These are phyloP conservation scores for Chymomyza fuscimana DNA, from an alignment of 2,888 invertebrate genomes.

Conservation along the genomic window DNA sequence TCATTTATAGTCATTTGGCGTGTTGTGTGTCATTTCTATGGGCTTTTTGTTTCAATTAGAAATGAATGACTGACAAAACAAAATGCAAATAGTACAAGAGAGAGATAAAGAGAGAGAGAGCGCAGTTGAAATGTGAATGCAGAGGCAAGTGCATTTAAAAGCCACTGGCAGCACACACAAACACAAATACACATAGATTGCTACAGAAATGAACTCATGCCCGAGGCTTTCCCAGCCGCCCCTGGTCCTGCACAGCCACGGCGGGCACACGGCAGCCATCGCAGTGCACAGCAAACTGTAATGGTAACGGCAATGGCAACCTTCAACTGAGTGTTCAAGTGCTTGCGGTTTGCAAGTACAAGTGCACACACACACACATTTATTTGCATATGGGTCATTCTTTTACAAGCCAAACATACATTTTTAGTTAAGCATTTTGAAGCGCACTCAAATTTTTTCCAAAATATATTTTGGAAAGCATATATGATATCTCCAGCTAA, in stretches of 20 bases:
- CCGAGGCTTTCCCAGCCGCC: not conserved
- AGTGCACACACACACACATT: conserved; percentile 49
- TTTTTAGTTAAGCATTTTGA: no score
- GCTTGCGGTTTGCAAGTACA: conserved; percentile 73
- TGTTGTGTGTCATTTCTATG: not conserved
- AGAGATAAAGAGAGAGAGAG: no score
- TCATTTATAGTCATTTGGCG: not conserved
- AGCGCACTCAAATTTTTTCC: no score
- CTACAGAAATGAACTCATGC: conserved; percentile 7
- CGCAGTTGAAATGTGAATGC: not conserved
- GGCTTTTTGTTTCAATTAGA: conserved; percentile 55
- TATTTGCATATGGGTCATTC: not conserved
- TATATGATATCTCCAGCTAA: no score
- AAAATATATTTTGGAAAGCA: no score
- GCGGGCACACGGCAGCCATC: not conserved
- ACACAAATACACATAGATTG: not conserved
- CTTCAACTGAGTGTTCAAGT: conserved; percentile 65
- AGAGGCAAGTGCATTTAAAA: conserved; percentile 46
- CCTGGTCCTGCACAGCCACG: conserved; percentile 20
- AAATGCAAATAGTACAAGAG: not conserved
- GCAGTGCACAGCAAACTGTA: not conserved
- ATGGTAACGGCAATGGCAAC: conserved; percentile 38
- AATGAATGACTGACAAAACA: conserved; percentile 39
- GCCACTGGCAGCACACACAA: conserved; percentile 39
- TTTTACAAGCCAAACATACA: no score